Conservation (phyloP, 2,113 vertebrate species). For the Amphiprion ocellaris region DNA sequence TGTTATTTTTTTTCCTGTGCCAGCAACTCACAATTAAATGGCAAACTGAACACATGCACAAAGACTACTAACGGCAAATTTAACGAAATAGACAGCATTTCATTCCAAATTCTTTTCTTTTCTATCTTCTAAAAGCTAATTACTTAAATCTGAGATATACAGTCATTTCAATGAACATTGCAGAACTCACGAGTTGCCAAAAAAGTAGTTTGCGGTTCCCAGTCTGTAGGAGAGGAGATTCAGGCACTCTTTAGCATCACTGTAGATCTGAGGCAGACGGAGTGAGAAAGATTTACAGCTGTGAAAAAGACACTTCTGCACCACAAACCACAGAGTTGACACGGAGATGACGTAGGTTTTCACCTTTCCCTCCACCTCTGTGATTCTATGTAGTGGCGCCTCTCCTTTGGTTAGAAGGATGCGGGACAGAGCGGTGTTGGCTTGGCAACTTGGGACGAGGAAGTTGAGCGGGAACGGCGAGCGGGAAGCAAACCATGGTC, state of each 20-base stretch:
- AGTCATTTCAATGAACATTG: not conserved
- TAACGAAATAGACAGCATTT: no score
- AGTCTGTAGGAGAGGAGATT: conserved; percentile 96
- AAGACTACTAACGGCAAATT: no score
- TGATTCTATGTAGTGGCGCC: conserved; percentile 89
- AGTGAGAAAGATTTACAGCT: conserved; percentile 1
- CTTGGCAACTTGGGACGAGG: conserved; percentile 90
- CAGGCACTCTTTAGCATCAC: conserved; percentile 97
- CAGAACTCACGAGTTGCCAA: conserved; percentile 92
- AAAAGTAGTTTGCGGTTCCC: conserved; percentile 93
- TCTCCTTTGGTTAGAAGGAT: conserved; percentile 93
- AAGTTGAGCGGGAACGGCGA: conserved; percentile 94
- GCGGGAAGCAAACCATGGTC: conserved; percentile 95
- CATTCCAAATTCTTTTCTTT: no score
- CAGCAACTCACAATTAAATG: no score
- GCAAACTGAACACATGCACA: no score
- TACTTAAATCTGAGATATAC: not conserved
- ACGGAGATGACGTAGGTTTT: not conserved
- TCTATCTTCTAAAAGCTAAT: no score
- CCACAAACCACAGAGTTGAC: not conserved
- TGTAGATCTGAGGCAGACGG: conserved; percentile 90
- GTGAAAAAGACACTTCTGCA: not conserved
- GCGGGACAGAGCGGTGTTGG: conserved; percentile 89
- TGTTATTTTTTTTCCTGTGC: no score
- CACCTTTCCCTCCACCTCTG: conserved; percentile 96